Conservation (phyloP, 2,888 invertebrate genomes). For the Caenorhabditis sp. region DNA sequence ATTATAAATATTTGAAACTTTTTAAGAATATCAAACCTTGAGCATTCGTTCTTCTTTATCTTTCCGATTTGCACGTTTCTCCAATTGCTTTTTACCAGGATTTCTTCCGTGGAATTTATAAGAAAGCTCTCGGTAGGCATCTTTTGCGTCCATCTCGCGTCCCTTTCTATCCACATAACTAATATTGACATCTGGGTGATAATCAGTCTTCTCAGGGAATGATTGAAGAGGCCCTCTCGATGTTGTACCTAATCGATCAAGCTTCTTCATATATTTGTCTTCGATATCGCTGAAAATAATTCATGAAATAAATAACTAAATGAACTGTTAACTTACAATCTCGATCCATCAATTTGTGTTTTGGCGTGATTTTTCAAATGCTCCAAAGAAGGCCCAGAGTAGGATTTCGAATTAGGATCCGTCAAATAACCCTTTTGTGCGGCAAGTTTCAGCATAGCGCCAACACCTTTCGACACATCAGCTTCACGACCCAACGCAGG, state of each 20-base stretch:
- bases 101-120: slow-evolving; percentile 93
- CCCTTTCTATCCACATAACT: slow-evolving; percentile 94
- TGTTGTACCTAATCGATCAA: slow-evolving; percentile 68
- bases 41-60: slow-evolving; percentile 74
- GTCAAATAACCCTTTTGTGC: slow-evolving; percentile 59
- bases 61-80: slow-evolving; percentile 91
- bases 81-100: slow-evolving; percentile 95
- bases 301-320: neutral
- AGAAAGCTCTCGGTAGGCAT: slow-evolving; percentile 82
- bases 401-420: slow-evolving; percentile 48
- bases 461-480: slow-evolving; percentile 72
- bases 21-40: slow-evolving; percentile 25
- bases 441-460: slow-evolving; percentile 67
- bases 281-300: slow-evolving; percentile 68
- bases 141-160: slow-evolving; percentile 88
- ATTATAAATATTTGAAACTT: neutral
- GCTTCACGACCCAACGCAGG: slow-evolving; percentile 67
- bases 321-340: slow-evolving; percentile 49
- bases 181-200: slow-evolving; percentile 72
- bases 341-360: slow-evolving; percentile 57
- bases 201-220: slow-evolving; percentile 68
- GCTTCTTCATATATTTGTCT: slow-evolving; percentile 70
- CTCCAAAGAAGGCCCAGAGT: slow-evolving; percentile 52
- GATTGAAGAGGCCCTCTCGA: slow-evolving; percentile 65
- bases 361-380: slow-evolving; percentile 61